These are phyloP conservation scores for Syngnathoides biaculeatus DNA, from an alignment of 2,113 vertebrate genomes.

Conservation along the genomic window DNA sequence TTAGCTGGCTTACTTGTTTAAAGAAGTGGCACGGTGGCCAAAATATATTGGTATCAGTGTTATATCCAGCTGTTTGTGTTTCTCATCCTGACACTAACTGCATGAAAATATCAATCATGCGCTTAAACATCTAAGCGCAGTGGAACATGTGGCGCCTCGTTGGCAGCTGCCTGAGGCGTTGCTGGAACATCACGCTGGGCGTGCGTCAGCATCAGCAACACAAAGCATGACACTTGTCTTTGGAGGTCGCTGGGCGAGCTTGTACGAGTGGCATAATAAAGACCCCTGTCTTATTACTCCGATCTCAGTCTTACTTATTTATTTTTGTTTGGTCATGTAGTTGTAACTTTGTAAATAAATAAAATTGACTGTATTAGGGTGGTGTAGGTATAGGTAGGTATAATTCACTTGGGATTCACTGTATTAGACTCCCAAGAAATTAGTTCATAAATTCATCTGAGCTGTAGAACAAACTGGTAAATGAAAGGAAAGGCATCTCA, in stretches of 20 bases:
- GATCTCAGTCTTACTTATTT: slow-evolving; percentile 52
- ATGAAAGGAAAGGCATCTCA: background rate
- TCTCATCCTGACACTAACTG: background rate
- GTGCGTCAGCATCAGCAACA: background rate
- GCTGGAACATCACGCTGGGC: background rate
- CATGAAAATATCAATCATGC: background rate
- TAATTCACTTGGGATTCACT: slow-evolving; percentile 1
- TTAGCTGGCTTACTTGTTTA: no score
- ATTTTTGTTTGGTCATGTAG: slow-evolving; percentile 56
- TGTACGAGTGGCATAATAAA: slow-evolving; percentile 60
- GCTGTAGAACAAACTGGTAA: background rate
- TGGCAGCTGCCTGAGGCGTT: background rate
- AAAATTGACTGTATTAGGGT: slow-evolving; percentile 14
- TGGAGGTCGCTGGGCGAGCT: slow-evolving; percentile 73
- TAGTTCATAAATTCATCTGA: background rate
- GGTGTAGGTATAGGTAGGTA: no score
- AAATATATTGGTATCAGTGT: background rate
- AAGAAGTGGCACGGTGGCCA: no score
- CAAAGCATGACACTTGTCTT: slow-evolving; percentile 47
- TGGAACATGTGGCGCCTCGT: background rate
- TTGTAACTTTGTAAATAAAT: slow-evolving; percentile 65
- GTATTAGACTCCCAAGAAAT: background rate
- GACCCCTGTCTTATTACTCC: slow-evolving; percentile 4
- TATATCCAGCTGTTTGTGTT: background rate
- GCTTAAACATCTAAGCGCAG: background rate